Percentiles rank a stretch among this genome's conserved stretches.
phyloP scores from a whole-genome alignment of 1,140 invertebrate genomes.

The Nilaparvata lugens region DNA sequence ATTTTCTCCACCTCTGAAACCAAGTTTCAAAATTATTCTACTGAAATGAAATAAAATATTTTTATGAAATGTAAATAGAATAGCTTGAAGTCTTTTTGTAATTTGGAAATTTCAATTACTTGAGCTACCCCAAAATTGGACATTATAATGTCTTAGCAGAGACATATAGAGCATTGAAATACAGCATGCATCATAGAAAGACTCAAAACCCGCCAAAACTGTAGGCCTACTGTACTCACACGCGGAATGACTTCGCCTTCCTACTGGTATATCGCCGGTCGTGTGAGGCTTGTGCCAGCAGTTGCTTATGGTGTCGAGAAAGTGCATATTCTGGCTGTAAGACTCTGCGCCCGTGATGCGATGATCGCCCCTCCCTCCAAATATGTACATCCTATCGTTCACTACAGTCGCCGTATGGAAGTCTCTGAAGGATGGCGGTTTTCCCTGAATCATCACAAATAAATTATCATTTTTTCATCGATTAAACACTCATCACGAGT shows the following conservation, averaged over 20 bases:
- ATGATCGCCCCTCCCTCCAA: conserved; percentile 69
- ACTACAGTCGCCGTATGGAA: conserved; percentile 77
- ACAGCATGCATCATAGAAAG: neutral
- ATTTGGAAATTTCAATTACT: too few species aligned
- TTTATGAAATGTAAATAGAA: too few species aligned
- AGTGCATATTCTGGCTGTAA: conserved; percentile 68
- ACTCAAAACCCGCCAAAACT: neutral
- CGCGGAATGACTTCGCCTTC: conserved; percentile 78
- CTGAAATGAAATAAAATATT: too few species aligned
- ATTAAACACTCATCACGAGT: too few species aligned
- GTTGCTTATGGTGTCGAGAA: conserved; percentile 58
- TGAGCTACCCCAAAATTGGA: neutral
- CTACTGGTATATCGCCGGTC: conserved; percentile 48
- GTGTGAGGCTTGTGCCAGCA: conserved; percentile 55
- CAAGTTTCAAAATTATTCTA: too few species aligned
- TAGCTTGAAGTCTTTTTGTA: too few species aligned
- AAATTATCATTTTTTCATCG: too few species aligned
- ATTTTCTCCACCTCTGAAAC: too few species aligned
- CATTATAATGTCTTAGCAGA: neutral
- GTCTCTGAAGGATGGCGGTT: conserved; percentile 62
- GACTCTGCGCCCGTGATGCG: conserved; percentile 57
- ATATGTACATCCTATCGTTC: conserved; percentile 69
- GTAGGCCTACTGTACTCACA: conserved; percentile 60
- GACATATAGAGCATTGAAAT: neutral
- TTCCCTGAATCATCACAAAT: conserved; percentile 20